phyloP scores from a whole-genome alignment of 2,888 invertebrate genomes.

The Brachyopa scutellaris region DNA sequence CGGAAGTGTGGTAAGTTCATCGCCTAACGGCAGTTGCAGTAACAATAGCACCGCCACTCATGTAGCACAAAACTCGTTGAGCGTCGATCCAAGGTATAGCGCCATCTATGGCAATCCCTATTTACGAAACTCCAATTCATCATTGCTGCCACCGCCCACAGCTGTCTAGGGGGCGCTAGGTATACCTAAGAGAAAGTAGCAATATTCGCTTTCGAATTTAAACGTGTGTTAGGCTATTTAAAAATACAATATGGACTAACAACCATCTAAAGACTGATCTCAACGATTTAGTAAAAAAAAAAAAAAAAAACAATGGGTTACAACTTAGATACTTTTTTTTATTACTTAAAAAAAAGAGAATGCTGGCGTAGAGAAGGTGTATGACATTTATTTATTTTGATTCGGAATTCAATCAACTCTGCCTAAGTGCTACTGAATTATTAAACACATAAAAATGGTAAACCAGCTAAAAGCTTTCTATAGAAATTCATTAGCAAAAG shows the following conservation, averaged over 20 bases:
- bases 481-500: too few species aligned
- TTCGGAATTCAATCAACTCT: too few species aligned
- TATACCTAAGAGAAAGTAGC: constrained; percentile 43
- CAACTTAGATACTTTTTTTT: constrained; percentile 7
- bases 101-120: constrained; percentile 96
- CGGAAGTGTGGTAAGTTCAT: constrained; percentile 81
- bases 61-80: constrained; percentile 76
- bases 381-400: background rate
- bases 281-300: constrained; percentile 73
- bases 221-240: constrained; percentile 57
- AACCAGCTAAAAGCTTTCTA: too few species aligned
- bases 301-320: too few species aligned
- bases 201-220: constrained; percentile 69
- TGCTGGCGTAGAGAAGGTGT: constrained; percentile 28
- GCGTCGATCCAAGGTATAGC: constrained; percentile 92
- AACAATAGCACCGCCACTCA: constrained; percentile 80
- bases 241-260: constrained; percentile 47
- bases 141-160: constrained; percentile 84
- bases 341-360: background rate
- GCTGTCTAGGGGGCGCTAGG: constrained; percentile 77
- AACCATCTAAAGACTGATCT: constrained; percentile 76
- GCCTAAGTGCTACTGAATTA: too few species aligned
- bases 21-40: constrained; percentile 81
- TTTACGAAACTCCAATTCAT: constrained; percentile 86
- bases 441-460: too few species aligned